These are phyloP conservation scores for Sesamia inferens DNA, from an alignment of 2,888 invertebrate genomes.

Conservation along the genomic window DNA sequence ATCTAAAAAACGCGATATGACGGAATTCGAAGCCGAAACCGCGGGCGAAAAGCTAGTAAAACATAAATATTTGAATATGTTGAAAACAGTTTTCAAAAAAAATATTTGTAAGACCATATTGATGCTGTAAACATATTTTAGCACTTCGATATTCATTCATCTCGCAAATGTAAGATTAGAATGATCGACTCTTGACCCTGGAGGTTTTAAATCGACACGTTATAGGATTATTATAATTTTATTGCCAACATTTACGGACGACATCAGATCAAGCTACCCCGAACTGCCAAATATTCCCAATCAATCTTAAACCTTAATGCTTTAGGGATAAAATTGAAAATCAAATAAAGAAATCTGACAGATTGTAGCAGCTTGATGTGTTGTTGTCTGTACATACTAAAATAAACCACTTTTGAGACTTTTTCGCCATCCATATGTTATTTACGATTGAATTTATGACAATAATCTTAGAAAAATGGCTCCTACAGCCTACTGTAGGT, in stretches of 20 bases:
- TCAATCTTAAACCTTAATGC: too few species aligned
- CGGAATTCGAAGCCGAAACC: too few species aligned
- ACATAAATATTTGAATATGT: conserved; percentile 11
- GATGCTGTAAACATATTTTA: conserved; percentile 51
- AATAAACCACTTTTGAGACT: conserved; percentile 38
- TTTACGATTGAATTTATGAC: conserved; percentile 62
- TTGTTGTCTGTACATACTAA: background rate
- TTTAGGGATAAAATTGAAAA: too few species aligned
- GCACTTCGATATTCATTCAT: conserved; percentile 56
- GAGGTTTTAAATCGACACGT: conserved; percentile 44
- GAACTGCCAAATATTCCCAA: too few species aligned
- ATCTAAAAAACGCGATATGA: too few species aligned
- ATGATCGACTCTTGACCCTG: conserved; percentile 51
- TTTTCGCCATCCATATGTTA: conserved; percentile 50
- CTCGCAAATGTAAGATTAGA: conserved; percentile 43
- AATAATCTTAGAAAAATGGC: conserved; percentile 51
- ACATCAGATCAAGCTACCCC: too few species aligned
- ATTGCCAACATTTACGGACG: conserved; percentile 45
- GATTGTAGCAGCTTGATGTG: too few species aligned
- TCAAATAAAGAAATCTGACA: too few species aligned
- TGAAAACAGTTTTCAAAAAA: conserved; percentile 14
- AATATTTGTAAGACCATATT: conserved; percentile 30
- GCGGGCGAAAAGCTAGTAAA: too few species aligned
- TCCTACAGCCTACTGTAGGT: conserved; percentile 37
- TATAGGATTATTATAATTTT: conserved; percentile 62